Base-by-base conservation (phyloP, 1,140 invertebrate genomes). In the Leptopilina clavipes region DNA sequence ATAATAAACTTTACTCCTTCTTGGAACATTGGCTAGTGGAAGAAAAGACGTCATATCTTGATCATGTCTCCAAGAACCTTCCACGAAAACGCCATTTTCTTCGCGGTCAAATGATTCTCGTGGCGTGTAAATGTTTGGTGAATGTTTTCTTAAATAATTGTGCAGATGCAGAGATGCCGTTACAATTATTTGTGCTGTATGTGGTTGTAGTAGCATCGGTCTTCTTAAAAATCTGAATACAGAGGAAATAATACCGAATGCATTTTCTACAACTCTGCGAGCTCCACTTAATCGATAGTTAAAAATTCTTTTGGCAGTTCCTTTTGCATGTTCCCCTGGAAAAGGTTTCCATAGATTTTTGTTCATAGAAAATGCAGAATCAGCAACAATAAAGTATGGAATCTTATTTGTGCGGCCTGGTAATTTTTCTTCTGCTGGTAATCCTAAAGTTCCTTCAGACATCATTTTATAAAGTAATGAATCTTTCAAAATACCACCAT, bases 401-500 rank as follows among this genome's bases (percentile, higher is more conserved):
- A 40, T 40, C 9, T 40, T 40, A 0, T 3, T 40, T 40, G 3
- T 9, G 7, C 37, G 37, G 2, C 37, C 37, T 40, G 37, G 37
- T 8, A 40, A 40, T 7, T 40, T 9, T 40, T 40, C 9, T 9
- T 40, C 37, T 40, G 5, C 9, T 40, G 37, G 37, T 8, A 40
- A 40, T 40, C 37, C 8, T 40, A 40, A 8, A 9, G 3, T 40
- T 6, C 8, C 37, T 9, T 40, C 37, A 40, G 37, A 40, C 37
- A 40, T 40, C 37, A 40, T 40, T 40, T 40, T 6, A 9, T n/a
- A n/a, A n/a, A 3, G 37, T 40, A 40, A 9, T 40, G 37, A 40
- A 9, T 40, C 37, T 40, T 40, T 40, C 37, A 40, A 86, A 45
- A 84, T 80, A 18, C 76, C 85, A 25, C 83, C 82, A 79, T 89